Base-by-base conservation (phyloP, 1,140 invertebrate genomes). In the Aphidius gifuensis region DNA sequence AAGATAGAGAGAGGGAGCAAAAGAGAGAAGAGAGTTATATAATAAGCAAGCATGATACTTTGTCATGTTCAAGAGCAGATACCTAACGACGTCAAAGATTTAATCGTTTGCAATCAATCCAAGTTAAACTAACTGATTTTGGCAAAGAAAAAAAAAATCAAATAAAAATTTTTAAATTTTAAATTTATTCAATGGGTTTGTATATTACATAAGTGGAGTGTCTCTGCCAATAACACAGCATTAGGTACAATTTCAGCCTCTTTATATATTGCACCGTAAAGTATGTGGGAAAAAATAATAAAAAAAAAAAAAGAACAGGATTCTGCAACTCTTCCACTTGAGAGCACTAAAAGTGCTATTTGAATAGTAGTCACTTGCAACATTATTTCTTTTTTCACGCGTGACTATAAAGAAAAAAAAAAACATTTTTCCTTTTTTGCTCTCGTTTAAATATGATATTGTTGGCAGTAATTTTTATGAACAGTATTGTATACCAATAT, bases 281-380 rank as follows among this genome's bases (percentile, higher is more conserved):
- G 38, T 48, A 21, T 11, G 45, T 23, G 56, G 56, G 21, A 47
- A 47, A 11, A 56, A 44, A 42, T 32, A 32, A 39, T 42, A 32
- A 43, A n/a, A 40, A n/a, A 61, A 44, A 48, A 38, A 5, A n/a
- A 55, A 16, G 16, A 44, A 60, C n/a, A 43, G 38, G 49, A 55
- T 55, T 55, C 57, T 68, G 62, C 64, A 76, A 76, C 76, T 70
- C 76, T 80, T 78, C 73, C 77, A 70, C 74, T 68, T 71, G 72
- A 75, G 73, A 79, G 71, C 69, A 75, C 78, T 80, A 80, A 80
- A 80, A 78, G 74, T 80, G 73, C 70, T 75, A 80, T 80, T 80
- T 79, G 78, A 80, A 80, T 80, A 77, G 74, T 74, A 40, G 23
- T 47, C 47, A 58, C 38, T 40, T 6, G 53, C 44, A 74, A 75